Conservation (phyloP, 2,113 vertebrate species). For the Copsychus sechellarum region DNA sequence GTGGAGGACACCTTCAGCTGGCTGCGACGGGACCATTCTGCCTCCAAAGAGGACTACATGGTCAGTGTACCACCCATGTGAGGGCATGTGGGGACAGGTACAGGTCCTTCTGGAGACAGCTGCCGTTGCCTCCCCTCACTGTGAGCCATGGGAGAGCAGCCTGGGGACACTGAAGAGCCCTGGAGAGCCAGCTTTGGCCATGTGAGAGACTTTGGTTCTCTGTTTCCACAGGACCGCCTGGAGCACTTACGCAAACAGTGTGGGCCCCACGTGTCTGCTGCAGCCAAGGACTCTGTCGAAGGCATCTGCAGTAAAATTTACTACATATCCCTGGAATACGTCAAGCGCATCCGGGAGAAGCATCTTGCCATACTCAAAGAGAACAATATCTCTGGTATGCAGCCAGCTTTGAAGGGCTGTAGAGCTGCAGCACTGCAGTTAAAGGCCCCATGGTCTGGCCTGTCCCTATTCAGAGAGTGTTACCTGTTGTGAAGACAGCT, state of each 20-base stretch:
- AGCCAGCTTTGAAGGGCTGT: background rate
- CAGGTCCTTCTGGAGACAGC: background rate
- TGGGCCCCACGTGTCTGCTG: constrained; percentile 90
- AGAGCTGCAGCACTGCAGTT: background rate
- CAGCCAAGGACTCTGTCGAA: constrained; percentile 96
- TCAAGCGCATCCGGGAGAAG: constrained; percentile 87
- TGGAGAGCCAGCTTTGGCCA: background rate
- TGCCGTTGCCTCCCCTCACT: background rate
- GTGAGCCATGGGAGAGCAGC: background rate
- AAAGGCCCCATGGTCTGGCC: background rate
- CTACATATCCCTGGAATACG: constrained; percentile 93
- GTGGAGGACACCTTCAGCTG: constrained; percentile 98
- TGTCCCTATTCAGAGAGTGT: background rate
- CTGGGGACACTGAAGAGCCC: background rate
- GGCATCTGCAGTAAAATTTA: constrained; percentile 99
- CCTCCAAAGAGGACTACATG: constrained; percentile 99
- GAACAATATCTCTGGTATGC: constrained; percentile 83
- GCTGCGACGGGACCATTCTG: constrained; percentile 93
- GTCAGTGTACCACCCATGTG: constrained; percentile 64
- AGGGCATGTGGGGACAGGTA: background rate
- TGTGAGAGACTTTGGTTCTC: background rate
- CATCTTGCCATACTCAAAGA: constrained; percentile 90
- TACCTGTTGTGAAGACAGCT: background rate
- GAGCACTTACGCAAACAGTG: constrained; percentile 95
- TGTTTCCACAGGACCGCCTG: constrained; percentile 85